Percentiles rank a stretch among this genome's conserved stretches.
These are phyloP conservation scores for Tragelaphus eurycerus DNA, from an alignment of 2,797 vertebrate genomes.

Conservation along the genomic window DNA sequence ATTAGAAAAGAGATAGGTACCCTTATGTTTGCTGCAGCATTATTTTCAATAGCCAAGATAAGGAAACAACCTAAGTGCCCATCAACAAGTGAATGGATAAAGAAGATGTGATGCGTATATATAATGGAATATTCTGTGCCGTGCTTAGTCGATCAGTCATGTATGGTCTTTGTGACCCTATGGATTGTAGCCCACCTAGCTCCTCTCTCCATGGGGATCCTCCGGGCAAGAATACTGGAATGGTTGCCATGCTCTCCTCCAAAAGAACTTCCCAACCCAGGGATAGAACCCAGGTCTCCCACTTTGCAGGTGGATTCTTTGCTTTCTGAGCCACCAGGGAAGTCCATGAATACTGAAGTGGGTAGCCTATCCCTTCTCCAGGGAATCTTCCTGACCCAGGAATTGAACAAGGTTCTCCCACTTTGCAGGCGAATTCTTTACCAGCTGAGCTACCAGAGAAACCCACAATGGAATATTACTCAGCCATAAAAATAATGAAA, in stretches of 20 bases:
- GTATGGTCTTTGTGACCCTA: background rate
- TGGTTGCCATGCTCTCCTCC: background rate
- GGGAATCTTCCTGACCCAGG: background rate
- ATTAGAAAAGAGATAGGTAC: background rate
- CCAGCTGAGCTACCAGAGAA: background rate
- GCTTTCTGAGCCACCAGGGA: background rate
- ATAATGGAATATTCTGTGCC: background rate
- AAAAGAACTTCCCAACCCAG: background rate
- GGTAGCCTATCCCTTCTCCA: background rate
- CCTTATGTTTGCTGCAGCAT: background rate
- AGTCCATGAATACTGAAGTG: background rate
- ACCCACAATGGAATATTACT: background rate
- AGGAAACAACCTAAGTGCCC: background rate
- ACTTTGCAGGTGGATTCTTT: background rate
- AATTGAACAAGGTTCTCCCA: background rate
- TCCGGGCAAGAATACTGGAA: background rate
- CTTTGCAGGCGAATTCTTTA: background rate
- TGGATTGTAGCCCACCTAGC: background rate
- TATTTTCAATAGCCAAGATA: background rate
- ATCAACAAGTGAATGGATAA: background rate
- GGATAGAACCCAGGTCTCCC: background rate
- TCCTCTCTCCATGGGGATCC: background rate
- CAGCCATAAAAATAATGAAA: background rate
- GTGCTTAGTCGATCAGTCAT: fast-evolving
- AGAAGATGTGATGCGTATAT: background rate